These are phyloP conservation scores for Aphelinus atriplicis DNA, from an alignment of 1,140 invertebrate species.

Conservation along the genomic window DNA sequence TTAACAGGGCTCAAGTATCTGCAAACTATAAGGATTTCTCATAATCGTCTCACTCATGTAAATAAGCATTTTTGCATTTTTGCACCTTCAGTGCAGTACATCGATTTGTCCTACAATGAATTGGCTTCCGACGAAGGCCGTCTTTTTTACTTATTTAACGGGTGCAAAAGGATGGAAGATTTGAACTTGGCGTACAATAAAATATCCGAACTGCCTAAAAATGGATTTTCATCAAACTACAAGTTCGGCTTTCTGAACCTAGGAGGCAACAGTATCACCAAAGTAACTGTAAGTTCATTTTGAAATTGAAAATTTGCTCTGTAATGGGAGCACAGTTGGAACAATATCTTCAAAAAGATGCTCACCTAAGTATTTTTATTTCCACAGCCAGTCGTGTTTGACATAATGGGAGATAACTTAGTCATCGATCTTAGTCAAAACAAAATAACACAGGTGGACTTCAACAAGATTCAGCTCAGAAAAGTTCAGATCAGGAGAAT, in stretches of 20 bases:
- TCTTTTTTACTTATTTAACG: neutral
- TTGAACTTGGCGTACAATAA: constrained; percentile 1
- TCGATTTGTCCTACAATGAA: constrained; percentile 17
- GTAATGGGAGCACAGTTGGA: no score
- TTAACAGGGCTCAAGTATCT: neutral
- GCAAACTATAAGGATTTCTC: neutral
- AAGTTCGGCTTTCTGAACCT: neutral
- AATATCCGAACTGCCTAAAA: neutral
- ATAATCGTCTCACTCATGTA: neutral
- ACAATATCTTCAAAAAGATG: neutral
- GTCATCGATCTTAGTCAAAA: neutral
- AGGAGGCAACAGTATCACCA: constrained; percentile 2
- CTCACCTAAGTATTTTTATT: neutral
- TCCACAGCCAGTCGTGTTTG: neutral
- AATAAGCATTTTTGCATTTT: neutral
- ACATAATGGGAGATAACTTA: neutral
- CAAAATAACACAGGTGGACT: no score
- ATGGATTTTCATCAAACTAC: neutral
- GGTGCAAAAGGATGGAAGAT: neutral
- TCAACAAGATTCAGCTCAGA: neutral
- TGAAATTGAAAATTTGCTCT: no score
- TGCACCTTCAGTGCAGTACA: neutral
- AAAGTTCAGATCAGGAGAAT: neutral
- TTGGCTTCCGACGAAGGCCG: neutral
- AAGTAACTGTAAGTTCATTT: neutral